Base-by-base conservation (phyloP, 2,113 vertebrate genomes). In the Fukomys damarensis region DNA sequence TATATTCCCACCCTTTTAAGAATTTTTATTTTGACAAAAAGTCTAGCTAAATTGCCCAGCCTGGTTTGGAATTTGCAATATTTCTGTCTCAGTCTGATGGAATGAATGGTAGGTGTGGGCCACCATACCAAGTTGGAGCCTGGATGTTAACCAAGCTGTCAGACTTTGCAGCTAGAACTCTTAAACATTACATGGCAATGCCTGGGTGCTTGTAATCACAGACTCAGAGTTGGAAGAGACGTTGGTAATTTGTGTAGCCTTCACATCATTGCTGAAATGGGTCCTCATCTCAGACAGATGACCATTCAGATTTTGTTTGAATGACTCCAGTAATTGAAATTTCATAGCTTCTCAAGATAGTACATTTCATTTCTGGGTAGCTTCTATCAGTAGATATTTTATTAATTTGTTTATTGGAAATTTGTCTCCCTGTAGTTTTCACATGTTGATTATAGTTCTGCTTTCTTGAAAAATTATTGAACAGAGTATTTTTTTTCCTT, bases 251-350 rank as follows among this genome's bases (percentile, higher is more conserved):
- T 22, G 2, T 13, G 2, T 74, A 85, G 63, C 61, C 54, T 76
- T 94, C 32, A 35, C 54, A 74, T 89, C 56, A 63, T 5, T 58
- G 86, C 89, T 49, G 43, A 80, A 92, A 82, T 82, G 70, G 93
- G 56, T 87, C 80, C 38, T 81, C 63, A 77, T 93, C 80, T 83
- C 63, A 94, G 89, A 76, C 85, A 59, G 46, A 92, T 91, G 76
- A 41, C 76, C 19, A 6, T 72, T 92, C 70, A 76, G 46, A 17
- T 38, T 96, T 59, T 93, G 74, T 86, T 77, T 77, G 70, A 91
- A 63, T 77, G 96, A 65, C 61, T 95, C 17, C 26, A 82, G 70
- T 97, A 93, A 88, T 13, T 92, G 81, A 74, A 86, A 63, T 94
- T 92, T 94, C 26, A 85, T 89, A 91, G 72, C 46, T 46, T 95